Conservation (phyloP, 2,888 invertebrate species). For the Ophion slaviceki region DNA sequence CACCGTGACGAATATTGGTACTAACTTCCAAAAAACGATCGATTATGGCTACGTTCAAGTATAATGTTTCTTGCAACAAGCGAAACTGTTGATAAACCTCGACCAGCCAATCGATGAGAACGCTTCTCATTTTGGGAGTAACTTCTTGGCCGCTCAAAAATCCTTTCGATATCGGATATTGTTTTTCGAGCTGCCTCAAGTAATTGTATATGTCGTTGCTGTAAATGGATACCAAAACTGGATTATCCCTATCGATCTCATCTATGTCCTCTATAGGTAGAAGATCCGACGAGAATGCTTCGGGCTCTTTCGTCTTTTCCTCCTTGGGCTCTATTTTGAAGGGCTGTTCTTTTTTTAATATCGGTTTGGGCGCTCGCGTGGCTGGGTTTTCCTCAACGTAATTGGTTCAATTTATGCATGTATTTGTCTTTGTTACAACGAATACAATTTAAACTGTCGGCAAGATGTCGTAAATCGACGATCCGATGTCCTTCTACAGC, state of each 20-base stretch:
- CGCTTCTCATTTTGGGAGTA: conserved; percentile 93
- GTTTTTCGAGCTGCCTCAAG: conserved; percentile 89
- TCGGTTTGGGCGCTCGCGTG: conserved; percentile 73
- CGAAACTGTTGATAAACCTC: conserved; percentile 95
- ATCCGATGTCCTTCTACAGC: too few species aligned
- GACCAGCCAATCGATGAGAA: conserved; percentile 97
- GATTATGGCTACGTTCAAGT: conserved; percentile 93
- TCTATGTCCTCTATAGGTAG: conserved; percentile 89
- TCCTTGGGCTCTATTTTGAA: conserved; percentile 34
- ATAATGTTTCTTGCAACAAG: conserved; percentile 94
- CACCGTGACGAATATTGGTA: not conserved
- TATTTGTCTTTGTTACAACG: too few species aligned
- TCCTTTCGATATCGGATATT: conserved; percentile 87
- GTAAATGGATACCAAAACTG: conserved; percentile 92
- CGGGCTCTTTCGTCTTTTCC: conserved; percentile 64
- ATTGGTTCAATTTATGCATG: too few species aligned
- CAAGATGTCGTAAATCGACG: too few species aligned
- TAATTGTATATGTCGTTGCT: conserved; percentile 95
- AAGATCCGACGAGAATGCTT: conserved; percentile 77
- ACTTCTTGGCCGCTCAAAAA: conserved; percentile 90
- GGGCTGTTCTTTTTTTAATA: conserved; percentile 65
- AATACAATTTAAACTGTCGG: too few species aligned
- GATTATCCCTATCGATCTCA: conserved; percentile 89
- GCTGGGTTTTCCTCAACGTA: conserved; percentile 71
- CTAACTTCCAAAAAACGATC: conserved; percentile 94